phyloP scores from a whole-genome alignment of 2,113 vertebrate genomes.

The Heterotis niloticus region DNA sequence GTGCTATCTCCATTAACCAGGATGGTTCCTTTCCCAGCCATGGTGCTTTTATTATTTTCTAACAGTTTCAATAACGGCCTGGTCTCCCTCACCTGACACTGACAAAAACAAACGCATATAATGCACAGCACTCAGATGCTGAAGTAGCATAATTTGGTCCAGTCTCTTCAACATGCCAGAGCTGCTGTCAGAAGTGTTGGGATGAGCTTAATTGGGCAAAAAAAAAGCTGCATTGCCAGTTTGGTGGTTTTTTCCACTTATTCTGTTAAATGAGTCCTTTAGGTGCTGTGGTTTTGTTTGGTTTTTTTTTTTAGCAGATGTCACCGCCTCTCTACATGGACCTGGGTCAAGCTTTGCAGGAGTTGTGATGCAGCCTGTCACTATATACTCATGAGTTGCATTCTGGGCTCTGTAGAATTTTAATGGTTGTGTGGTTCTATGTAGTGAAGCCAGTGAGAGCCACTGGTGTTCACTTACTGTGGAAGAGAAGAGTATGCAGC shows the following conservation, averaged over 20 bases:
- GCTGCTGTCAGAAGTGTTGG: neutral
- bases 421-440: no score
- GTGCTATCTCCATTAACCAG: no score
- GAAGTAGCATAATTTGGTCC: neutral
- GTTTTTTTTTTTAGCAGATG: no score
- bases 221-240: neutral
- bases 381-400: no score
- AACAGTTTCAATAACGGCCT: neutral
- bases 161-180: no score
- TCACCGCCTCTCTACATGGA: no score
- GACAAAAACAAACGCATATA: neutral
- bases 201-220: neutral
- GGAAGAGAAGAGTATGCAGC: no score
- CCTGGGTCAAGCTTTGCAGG: no score
- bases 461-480: no score
- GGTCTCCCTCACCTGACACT: neutral
- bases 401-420: no score
- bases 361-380: no score
- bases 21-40: neutral
- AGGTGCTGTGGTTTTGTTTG: neutral
- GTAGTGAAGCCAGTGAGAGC: no score
- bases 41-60: neutral
- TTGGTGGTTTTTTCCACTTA: neutral
- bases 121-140: neutral
- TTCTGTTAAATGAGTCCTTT: neutral